Base-by-base conservation (phyloP, 2,797 vertebrate genomes). In the Rachycentron canadum region DNA sequence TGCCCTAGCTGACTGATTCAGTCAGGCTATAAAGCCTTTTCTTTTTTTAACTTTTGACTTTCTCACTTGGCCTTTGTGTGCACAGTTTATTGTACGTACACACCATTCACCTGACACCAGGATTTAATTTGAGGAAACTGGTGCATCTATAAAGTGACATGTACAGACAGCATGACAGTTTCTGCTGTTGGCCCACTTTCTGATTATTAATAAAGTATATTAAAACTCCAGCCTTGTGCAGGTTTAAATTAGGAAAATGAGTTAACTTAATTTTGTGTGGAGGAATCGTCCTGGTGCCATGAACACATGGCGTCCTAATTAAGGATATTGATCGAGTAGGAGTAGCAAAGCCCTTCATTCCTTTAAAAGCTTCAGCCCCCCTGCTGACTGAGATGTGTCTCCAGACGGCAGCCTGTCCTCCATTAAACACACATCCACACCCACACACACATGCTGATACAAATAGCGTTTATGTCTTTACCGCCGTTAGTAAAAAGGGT, bases 261-360 rank as follows among this genome's bases (percentile, higher is more conserved):
- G 16, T 65, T 50, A 30, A 66, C 16, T 73, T 69, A 10, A 71
- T 73, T 69, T 53, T 26, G 43, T 19, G 13, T 40, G 17, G 45
- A 62, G 40, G 50, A 73, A 59, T 60, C 57, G 58, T 66, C 70
- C 76, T 17, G 2, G 53, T 64, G 56, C 66, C 50, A 34, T n/a
- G 55, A 86, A 88, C 87, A 89, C 83, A 82, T 83, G 83, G 82
- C 52, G 26, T 83, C 69, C 78, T 85, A 74, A 88, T 89, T 88
- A 89, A 79, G 69, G 57, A 56, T 81, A 82, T 82, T 80, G 72
- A 87, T 82, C 21, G 25, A 82, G 75, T 30, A 71, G 67, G 30
- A 83, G 69, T 26, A 60, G 63, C 73, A 86, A 86, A 88, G 75
- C 88, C 77, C 72, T 78, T 86, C 53, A 76, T 89, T 90, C 79